Percentiles rank a stretch among this genome's conserved stretches.
These are phyloP conservation scores for Crepidodera aurea DNA, from an alignment of 2,888 invertebrate genomes.

Conservation along the genomic window DNA sequence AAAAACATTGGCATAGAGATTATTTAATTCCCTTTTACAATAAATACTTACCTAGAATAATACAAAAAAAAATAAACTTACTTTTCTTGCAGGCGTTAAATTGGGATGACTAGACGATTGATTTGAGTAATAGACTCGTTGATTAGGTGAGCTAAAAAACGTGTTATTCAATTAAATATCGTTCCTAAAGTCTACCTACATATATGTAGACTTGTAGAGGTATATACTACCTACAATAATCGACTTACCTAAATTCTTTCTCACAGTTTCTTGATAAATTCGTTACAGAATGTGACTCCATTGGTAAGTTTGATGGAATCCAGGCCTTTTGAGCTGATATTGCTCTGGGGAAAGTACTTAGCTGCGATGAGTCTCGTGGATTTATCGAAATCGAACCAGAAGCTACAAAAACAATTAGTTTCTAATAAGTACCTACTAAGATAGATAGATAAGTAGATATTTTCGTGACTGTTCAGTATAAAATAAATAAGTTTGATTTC, in stretches of 20 bases:
- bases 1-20: no score
- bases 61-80: constrained; percentile 44
- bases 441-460: no score
- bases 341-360: constrained; percentile 56
- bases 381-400: constrained; percentile 59
- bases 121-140: constrained; percentile 49
- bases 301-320: constrained; percentile 48
- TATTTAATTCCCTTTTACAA: no score
- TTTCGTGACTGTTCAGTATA: no score
- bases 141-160: constrained; percentile 40
- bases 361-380: constrained; percentile 51
- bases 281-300: constrained; percentile 52
- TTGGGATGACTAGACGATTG: constrained; percentile 56
- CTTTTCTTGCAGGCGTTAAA: constrained; percentile 54
- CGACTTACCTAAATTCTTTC: constrained; percentile 37
- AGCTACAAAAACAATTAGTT: constrained; percentile 50
- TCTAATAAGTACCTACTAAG: no score
- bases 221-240: not conserved
- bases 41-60: no score
- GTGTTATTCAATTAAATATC: no score
- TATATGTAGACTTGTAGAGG: no score
- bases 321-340: constrained; percentile 52
- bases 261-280: constrained; percentile 44
- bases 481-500: no score
- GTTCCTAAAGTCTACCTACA: no score